Conservation (phyloP, 2,888 invertebrate species). For the Molorchus minor region DNA sequence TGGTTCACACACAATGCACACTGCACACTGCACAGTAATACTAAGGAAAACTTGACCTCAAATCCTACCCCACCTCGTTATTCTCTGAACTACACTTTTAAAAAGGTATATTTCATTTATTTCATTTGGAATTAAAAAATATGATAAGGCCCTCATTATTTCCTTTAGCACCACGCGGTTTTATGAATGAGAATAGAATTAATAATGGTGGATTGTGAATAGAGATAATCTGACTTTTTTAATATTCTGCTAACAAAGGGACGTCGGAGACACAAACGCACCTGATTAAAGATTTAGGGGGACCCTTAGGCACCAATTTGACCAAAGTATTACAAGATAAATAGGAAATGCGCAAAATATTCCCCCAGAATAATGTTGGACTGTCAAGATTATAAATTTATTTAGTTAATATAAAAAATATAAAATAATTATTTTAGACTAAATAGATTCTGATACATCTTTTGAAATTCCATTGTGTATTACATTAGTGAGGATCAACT, state of each 20-base stretch:
- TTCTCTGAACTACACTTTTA: background rate
- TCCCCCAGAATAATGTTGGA: background rate
- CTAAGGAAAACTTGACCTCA: background rate
- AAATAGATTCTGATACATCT: too few species aligned
- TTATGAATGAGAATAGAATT: constrained; percentile 3
- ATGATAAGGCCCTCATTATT: constrained; percentile 7
- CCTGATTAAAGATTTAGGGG: background rate
- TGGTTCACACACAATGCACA: too few species aligned
- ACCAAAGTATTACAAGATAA: background rate
- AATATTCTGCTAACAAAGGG: background rate
- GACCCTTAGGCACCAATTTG: background rate
- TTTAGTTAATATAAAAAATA: too few species aligned
- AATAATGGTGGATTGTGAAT: background rate
- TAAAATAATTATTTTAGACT: too few species aligned
- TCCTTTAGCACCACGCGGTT: background rate
- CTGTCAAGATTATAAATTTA: background rate
- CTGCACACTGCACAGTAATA: background rate
- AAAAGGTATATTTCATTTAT: constrained; percentile 2
- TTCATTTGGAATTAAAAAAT: background rate
- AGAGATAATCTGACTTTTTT: background rate
- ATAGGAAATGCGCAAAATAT: background rate
- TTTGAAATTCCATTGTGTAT: too few species aligned
- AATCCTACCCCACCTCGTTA: background rate
- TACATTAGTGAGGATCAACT: too few species aligned
- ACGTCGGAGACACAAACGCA: background rate